These are phyloP conservation scores for Zeugodacus cucurbitae DNA, from an alignment of 1,140 invertebrate genomes.

Conservation along the genomic window DNA sequence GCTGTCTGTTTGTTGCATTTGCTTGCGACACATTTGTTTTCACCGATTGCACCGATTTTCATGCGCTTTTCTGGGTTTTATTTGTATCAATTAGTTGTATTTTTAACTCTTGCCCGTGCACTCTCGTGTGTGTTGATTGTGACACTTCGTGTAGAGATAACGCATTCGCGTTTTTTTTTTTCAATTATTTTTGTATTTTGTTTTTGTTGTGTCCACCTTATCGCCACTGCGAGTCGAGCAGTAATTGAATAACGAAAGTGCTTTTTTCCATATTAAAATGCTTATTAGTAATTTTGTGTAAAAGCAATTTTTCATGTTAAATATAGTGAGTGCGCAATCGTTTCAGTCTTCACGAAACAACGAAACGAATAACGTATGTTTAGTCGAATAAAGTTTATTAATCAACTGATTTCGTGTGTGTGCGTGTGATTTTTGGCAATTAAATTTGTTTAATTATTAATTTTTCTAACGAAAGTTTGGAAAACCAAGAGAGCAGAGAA, in stretches of 20 bases:
- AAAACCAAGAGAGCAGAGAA: background rate
- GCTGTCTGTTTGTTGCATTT: background rate
- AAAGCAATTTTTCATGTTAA: background rate
- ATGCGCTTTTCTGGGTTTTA: background rate
- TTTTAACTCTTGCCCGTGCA: background rate
- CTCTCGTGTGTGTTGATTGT: background rate
- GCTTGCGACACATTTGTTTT: background rate
- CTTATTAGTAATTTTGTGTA: background rate
- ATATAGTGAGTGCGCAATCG: background rate
- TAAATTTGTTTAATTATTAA: background rate
- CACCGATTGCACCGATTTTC: background rate
- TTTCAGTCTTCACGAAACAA: background rate
- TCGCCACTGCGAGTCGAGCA: background rate
- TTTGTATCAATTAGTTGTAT: background rate
- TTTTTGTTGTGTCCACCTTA: background rate
- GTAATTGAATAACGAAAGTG: background rate
- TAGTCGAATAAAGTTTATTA: background rate
- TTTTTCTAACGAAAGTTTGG: background rate
- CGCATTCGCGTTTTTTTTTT: background rate
- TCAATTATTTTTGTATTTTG: background rate
- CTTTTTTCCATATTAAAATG: background rate
- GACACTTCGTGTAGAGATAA: background rate
- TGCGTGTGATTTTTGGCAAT: background rate
- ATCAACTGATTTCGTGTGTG: background rate
- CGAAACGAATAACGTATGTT: conserved; percentile 25